phyloP scores from a whole-genome alignment of 92 coral and sea anemone species.

The Diadumene lineata region DNA sequence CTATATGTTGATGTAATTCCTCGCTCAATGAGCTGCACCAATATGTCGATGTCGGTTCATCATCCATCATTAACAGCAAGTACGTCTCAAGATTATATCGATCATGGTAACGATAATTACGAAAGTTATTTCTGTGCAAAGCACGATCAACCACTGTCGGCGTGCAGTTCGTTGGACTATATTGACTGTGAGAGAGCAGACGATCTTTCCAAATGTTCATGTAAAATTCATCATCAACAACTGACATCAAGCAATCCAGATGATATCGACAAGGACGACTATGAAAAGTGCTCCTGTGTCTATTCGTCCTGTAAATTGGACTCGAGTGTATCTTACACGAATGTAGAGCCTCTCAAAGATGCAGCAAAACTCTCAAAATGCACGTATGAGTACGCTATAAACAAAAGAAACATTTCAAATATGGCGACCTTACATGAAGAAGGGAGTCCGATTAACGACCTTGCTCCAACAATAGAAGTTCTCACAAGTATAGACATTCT shows the following conservation, averaged over 20 bases:
- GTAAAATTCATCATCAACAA: neutral
- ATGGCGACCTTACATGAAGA: neutral
- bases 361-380: neutral
- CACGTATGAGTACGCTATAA: neutral
- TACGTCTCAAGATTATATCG: neutral
- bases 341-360: neutral
- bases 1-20: neutral
- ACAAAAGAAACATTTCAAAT: neutral
- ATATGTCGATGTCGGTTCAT: neutral
- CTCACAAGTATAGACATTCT: neutral
- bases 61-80: neutral
- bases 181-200: neutral
- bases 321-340: neutral
- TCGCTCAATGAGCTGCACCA: conserved; percentile 15
- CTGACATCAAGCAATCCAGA: neutral
- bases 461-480: neutral
- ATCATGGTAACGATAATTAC: no score
- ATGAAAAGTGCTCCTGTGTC: no score
- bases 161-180: neutral
- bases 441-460: neutral
- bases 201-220: neutral
- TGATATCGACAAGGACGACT: neutral
- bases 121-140: no score
- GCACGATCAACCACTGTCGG: neutral
- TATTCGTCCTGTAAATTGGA: neutral